phyloP scores from a whole-genome alignment of 1,140 invertebrate species.

The Parapsyche elsis region DNA sequence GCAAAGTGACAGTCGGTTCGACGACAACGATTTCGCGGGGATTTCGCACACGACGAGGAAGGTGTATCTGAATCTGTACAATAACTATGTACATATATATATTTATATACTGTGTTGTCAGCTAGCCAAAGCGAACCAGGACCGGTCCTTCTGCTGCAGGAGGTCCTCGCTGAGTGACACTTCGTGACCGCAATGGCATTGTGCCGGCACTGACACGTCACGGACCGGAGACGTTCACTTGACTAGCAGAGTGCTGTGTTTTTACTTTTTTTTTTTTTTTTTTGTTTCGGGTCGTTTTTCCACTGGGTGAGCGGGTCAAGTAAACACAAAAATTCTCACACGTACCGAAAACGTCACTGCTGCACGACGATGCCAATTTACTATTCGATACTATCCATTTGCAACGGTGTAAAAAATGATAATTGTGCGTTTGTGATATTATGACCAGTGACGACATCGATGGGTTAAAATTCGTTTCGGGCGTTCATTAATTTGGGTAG shows the following conservation, averaged over 20 bases:
- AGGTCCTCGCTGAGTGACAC: constrained; percentile 39
- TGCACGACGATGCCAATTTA: background rate
- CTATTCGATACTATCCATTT: too few relatives aligned
- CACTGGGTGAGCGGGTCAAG: constrained; percentile 29
- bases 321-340: constrained; percentile 20
- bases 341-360: constrained; percentile 9
- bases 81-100: background rate
- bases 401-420: too few relatives aligned
- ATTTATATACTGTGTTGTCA: background rate
- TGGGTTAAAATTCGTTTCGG: background rate
- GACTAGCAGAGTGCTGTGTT: background rate
- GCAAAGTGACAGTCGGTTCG: background rate
- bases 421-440: too few relatives aligned
- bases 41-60: background rate
- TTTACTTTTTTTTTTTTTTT: background rate
- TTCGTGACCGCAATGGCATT: constrained; percentile 39
- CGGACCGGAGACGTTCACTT: background rate
- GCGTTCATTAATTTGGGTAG: background rate
- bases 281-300: constrained; percentile 4
- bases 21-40: background rate
- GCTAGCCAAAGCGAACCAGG: background rate
- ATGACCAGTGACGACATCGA: constrained; percentile 17
- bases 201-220: constrained; percentile 7
- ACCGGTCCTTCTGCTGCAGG: constrained; percentile 29
- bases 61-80: background rate